phyloP scores from a whole-genome alignment of 2,797 vertebrate genomes.

The Cossypha niveicapilla region DNA sequence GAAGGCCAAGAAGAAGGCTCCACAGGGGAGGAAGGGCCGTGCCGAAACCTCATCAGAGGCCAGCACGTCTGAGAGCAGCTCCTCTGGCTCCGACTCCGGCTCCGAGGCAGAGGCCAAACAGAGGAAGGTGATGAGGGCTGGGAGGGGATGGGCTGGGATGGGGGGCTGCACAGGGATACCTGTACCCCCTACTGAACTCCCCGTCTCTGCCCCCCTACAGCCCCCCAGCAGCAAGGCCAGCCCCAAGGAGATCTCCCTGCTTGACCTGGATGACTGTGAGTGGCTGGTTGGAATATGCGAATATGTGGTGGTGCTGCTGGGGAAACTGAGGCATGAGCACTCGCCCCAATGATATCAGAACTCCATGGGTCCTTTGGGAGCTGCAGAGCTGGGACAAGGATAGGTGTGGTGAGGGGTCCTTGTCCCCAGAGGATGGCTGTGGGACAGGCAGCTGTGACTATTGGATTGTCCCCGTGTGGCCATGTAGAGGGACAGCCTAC shows the following conservation, averaged over 20 bases:
- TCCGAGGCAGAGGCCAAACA: slow-evolving; percentile 78
- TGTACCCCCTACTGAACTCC: background rate
- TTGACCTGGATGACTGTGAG: slow-evolving; percentile 97
- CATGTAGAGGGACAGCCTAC: background rate
- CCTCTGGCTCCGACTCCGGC: slow-evolving; percentile 80
- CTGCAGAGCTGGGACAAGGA: background rate
- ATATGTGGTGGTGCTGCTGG: background rate
- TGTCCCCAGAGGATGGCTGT: background rate
- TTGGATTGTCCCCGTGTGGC: background rate
- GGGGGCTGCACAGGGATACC: accelerated
- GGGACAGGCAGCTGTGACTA: background rate
- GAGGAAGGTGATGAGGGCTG: slow-evolving; percentile 76
- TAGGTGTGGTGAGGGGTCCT: background rate
- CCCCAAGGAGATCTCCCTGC: slow-evolving; percentile 90
- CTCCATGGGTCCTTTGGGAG: background rate
- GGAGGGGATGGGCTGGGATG: background rate
- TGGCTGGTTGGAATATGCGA: accelerated
- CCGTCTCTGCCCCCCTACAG: slow-evolving; percentile 59
- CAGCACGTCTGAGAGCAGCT: slow-evolving; percentile 87
- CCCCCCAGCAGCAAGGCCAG: slow-evolving; percentile 73
- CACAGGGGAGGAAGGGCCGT: slow-evolving; percentile 60
- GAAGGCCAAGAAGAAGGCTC: slow-evolving; percentile 59
- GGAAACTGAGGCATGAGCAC: background rate
- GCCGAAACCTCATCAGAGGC: slow-evolving; percentile 83
- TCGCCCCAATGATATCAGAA: background rate